Conservation (phyloP, 2,797 vertebrate species). For the Sus cebifrons region DNA sequence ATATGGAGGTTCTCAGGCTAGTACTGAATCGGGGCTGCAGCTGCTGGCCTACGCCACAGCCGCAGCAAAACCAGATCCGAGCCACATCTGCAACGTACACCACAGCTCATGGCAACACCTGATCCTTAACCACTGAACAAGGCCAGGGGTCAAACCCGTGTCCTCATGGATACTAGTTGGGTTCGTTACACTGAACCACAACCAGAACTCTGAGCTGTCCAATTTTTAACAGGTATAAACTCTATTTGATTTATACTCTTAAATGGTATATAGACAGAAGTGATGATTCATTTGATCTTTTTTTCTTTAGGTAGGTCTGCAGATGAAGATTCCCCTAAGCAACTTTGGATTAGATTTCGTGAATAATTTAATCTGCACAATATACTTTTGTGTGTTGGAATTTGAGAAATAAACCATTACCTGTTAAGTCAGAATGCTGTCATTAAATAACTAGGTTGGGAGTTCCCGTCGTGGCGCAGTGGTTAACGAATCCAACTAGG, state of each 20-base stretch:
- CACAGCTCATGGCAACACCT: too few relatives aligned
- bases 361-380: background rate
- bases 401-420: background rate
- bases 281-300: background rate
- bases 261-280: background rate
- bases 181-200: too few relatives aligned
- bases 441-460: background rate
- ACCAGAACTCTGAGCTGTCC: background rate
- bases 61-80: too few relatives aligned
- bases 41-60: too few relatives aligned
- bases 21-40: too few relatives aligned
- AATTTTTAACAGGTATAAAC: background rate
- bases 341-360: background rate
- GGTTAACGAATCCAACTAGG: too few relatives aligned
- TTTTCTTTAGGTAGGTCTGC: background rate
- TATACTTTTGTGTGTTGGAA: constrained; percentile 1
- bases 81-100: too few relatives aligned
- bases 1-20: too few relatives aligned
- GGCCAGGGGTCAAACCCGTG: too few relatives aligned
- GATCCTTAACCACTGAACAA: too few relatives aligned
- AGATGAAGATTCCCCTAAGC: background rate
- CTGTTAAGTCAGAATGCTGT: background rate
- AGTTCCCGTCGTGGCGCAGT: too few relatives aligned
- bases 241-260: background rate
- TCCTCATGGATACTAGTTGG: too few relatives aligned